Base-by-base conservation (phyloP, 2,113 vertebrate genomes). In the Felis chaus region DNA sequence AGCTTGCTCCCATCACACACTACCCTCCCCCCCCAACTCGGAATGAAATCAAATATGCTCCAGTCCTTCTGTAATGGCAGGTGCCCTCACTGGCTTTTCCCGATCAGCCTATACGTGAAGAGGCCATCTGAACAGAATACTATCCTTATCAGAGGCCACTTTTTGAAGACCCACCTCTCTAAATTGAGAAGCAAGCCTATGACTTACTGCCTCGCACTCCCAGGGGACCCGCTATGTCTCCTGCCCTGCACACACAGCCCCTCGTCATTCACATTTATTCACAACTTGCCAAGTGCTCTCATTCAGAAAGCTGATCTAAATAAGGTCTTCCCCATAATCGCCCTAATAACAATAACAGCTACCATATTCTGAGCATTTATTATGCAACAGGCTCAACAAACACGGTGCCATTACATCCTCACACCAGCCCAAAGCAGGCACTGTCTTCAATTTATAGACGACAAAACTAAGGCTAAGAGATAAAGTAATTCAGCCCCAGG, bases 81-180 rank as follows among this genome's bases (percentile, higher is more conserved):
- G 88, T 82, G 89, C 39, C 71, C 27, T 94, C 61, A 31, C 19
- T 78, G 71, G 57, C 57, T 88, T 90, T 82, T 55, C 86, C 27
- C 50, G 21, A 94, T 95, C 89, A 93, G 39, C 66, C 84, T 69
- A 5, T 33, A 41, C 10, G 33, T 53, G 27, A 90, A 65, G 45
- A 95, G 55, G 39, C 18, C 39, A 85, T 33, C 31, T 82, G n/a
- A 53, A 84, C 63, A 97, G 85, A 96, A 94, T 45, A 78, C 9
- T 79, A 23, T 57, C 45, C 68, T 86, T 85, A 83, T 33, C 55
- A 90, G 94, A 97, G 66, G 78, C n/a, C 14, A 82, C 66, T 93
- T 96, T 94, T 84, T 50, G 65, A 88, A 94, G 66, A 81, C 61
- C 29, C 71, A 29, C 31, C 65, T 86, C 76, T 93, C 57, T 65